Base-by-base conservation (phyloP, 2,888 invertebrate species). In the Herminia tarsipennalis region DNA sequence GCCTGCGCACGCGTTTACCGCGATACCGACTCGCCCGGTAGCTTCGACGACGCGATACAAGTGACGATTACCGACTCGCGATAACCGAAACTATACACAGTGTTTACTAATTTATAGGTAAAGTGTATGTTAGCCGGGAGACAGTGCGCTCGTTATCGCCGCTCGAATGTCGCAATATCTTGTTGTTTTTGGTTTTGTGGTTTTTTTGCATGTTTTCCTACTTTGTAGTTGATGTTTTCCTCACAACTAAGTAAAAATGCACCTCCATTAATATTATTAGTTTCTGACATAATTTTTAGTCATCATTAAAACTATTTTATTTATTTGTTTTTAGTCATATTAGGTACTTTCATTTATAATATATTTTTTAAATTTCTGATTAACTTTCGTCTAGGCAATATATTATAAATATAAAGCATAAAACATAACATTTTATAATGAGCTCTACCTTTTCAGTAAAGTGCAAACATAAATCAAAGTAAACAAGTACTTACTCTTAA, bases 1-100 rank as follows among this genome's bases (percentile, higher is more conserved):
- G 66, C 73, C 73, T 69, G 80, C 84, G 87, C 83, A 78, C 83
- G 81, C 83, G 84, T 69, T 63, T 52, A 50, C 59, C 63, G 58
- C 48, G 54, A 49, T 57, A 47, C 46, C 41, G 57, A 50, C 44
- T 55, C 48, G 51, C 41, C 38, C 44, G 65, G 55, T 58, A 58
- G 47, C 65, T 65, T 57, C 44, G 47, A 56, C 67, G 44, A 56
- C 48, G 39, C 66, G 54, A 56, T 52, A 57, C 50, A 41, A 52
- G 69, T 68, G 63, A 62, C 62, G 56, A 60, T 65, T 55, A 52
- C 50, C 54, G 51, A 66, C 41, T 41, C 54, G 62, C 70, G 70
- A 62, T 68, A 61, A 64, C 42, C 53, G 42, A 66, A 64, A 63
- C 60, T 66, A 56, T 53, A 39, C 43, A 60, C 50, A 63, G 75